Conservation (phyloP, 2,888 invertebrate genomes). For the Trissolcus japonicus region DNA sequence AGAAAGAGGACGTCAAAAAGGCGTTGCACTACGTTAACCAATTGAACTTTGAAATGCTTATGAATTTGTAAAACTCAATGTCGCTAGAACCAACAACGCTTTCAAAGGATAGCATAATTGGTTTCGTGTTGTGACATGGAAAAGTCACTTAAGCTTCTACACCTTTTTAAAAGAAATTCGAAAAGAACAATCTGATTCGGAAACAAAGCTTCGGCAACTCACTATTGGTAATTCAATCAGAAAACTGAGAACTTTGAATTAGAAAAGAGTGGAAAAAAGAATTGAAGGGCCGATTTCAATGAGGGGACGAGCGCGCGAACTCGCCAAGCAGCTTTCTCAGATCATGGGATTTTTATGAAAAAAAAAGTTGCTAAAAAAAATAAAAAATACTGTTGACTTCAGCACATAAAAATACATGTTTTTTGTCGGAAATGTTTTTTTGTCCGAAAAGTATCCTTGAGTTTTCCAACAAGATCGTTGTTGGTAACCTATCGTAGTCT, state of each 20-base stretch:
- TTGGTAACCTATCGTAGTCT: constrained; percentile 1
- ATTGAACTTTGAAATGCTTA: constrained; percentile 13
- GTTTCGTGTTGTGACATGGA: constrained; percentile 4
- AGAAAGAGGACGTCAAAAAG: constrained; percentile 30
- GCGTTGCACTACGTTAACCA: constrained; percentile 14
- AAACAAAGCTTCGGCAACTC: constrained; percentile 8
- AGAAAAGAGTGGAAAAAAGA: neutral
- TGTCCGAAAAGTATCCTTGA: no score
- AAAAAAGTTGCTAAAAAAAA: no score
- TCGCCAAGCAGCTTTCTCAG: no score
- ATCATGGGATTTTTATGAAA: no score
- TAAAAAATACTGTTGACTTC: no score
- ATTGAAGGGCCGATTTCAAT: no score
- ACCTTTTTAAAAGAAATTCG: neutral
- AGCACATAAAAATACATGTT: no score
- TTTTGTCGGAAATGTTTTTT: no score
- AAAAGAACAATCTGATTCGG: constrained; percentile 18
- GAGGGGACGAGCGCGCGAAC: no score
- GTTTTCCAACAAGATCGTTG: no score
- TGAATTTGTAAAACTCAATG: constrained; percentile 2
- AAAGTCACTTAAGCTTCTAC: constrained; percentile 16
- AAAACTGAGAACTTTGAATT: neutral
- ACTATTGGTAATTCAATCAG: neutral
- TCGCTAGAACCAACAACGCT: constrained; percentile 11
- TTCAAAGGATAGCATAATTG: constrained; percentile 14